phyloP scores from a whole-genome alignment of 2,797 vertebrate genomes.

The Myotis vivesi region DNA sequence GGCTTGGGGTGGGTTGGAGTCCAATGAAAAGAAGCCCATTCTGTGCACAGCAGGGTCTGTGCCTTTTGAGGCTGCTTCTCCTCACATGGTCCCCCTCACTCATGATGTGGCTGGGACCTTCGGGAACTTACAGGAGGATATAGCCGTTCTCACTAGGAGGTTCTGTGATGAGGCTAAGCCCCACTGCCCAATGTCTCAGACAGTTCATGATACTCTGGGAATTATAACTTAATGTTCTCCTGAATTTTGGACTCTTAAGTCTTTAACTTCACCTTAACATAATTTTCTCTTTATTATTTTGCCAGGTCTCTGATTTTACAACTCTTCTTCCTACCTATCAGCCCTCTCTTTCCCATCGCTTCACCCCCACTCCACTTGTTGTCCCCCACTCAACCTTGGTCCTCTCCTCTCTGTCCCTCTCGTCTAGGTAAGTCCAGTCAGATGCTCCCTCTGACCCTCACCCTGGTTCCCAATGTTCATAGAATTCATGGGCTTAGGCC shows the following conservation, averaged over 20 bases:
- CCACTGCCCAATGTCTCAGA: not conserved
- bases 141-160: not conserved
- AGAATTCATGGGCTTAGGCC: not conserved
- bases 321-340: not conserved
- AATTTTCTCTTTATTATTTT: not conserved
- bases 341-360: not conserved
- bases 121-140: not conserved
- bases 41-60: not conserved
- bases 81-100: not conserved
- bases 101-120: not conserved
- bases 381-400: not conserved
- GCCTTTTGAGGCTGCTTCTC: not conserved
- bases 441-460: not conserved
- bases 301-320: not conserved
- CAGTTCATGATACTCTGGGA: not conserved
- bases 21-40: not conserved
- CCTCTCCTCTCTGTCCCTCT: not conserved
- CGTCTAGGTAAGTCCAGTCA: not conserved
- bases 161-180: not conserved
- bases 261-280: not conserved
- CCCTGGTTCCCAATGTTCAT: not conserved
- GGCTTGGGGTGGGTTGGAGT: rapidly evolving
- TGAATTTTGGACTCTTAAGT: not conserved
- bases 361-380: not conserved
- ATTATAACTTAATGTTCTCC: not conserved